phyloP scores from a whole-genome alignment of 2,888 invertebrate genomes.

The Drosophila demipolita region DNA sequence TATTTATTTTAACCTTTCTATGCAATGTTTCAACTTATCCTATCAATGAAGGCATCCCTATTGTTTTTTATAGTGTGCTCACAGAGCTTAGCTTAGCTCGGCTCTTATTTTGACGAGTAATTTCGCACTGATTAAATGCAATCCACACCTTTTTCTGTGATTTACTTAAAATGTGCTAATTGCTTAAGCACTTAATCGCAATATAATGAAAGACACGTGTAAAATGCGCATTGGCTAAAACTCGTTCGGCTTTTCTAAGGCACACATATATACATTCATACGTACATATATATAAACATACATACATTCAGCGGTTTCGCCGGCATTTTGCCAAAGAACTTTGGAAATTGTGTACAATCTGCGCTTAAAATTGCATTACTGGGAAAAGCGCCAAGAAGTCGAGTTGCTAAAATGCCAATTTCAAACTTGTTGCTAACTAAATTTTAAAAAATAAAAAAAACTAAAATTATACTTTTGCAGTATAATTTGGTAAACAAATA shows the following conservation, averaged over 20 bases:
- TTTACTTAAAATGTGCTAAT: constrained; percentile 47
- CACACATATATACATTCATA: constrained; percentile 6
- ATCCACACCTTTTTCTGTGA: constrained; percentile 5
- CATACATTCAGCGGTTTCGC: constrained; percentile 31
- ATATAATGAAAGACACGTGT: constrained; percentile 59
- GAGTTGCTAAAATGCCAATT: background rate
- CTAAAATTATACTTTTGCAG: no score
- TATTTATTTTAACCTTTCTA: background rate
- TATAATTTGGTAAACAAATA: background rate
- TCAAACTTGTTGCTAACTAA: constrained; percentile 25
- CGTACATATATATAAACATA: background rate
- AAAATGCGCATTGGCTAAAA: constrained; percentile 48
- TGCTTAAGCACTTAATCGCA: constrained; percentile 51
- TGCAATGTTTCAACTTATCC: background rate
- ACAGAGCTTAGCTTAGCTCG: background rate
- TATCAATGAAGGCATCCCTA: background rate
- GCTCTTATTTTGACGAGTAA: background rate
- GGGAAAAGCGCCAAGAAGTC: constrained; percentile 25
- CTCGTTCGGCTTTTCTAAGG: constrained; percentile 37
- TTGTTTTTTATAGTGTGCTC: background rate
- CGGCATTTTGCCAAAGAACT: constrained; percentile 41
- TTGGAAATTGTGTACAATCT: constrained; percentile 12
- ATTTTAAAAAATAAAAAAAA: no score
- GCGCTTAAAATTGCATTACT: constrained; percentile 18
- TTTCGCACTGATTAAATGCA: background rate